Base-by-base conservation (phyloP, 2,888 invertebrate species). In the Platycnemis pennipes region DNA sequence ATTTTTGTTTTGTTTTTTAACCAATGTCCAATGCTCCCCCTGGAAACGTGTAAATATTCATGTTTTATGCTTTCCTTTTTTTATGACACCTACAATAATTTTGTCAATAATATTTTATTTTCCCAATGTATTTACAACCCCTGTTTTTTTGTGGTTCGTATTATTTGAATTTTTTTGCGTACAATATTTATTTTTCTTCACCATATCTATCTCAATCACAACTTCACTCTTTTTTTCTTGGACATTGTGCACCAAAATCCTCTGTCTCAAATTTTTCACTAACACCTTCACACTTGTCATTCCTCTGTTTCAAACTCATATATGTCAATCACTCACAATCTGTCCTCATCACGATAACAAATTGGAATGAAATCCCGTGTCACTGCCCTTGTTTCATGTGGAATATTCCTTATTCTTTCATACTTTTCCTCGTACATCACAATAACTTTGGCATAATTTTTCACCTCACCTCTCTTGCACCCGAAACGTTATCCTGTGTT, bases 111-210 rank as follows among this genome's bases (percentile, higher is more conserved):
- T 53, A 63, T 69, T 56, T 44, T n/a, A 16, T 49, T 87, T 42
- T 26, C 16, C 26, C n/a, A 63, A 94, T 46, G 5, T 56, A 19
- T 44, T 88, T 95, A 94, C 94, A 94, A 94, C 94, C 94, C 89
- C 94, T n/a, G n/a, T 88, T 91, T 69, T 88, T 49, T 88, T 87
- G 94, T 42, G n/a, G 85, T 56, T 45, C n/a, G 31, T 2, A 77
- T n/a, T 31, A 7, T 86, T 86, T 94, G 0, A 37, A 2, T 77
- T 42, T 49, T 94, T 22, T 63, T 22, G 42, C 31, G 2, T 94
- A 63, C 88, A 31, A 42, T 3, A 53, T 31, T 63, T 46, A 88
- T 77, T 77, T 49, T 53, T 69, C 89, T 37, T 53, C 46, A 2
- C 37, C 37, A 53, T 31, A 89, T 89, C 88, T 89, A 37, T 53